Conservation (phyloP, 2,113 vertebrate species). For the Maccullochella peelii region DNA sequence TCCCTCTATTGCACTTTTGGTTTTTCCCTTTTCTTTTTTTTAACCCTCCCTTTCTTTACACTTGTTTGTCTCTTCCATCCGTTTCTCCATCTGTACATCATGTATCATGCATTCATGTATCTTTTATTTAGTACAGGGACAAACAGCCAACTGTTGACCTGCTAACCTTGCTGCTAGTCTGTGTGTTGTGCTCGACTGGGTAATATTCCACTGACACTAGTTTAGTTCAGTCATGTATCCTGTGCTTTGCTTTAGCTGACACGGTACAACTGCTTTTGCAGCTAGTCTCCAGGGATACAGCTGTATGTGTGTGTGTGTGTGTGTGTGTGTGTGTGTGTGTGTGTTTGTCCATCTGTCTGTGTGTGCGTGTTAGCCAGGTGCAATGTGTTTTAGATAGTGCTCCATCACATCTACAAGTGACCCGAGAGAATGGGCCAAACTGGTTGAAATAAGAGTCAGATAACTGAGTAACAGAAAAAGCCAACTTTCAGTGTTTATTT, state of each 20-base stretch:
- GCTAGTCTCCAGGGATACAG: background rate
- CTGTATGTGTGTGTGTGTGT: background rate
- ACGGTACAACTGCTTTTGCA: conserved; percentile 15
- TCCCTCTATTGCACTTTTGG: background rate
- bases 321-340: conserved; percentile 13
- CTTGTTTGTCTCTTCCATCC: background rate
- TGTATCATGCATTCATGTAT: conserved; percentile 17
- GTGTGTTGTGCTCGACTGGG: background rate
- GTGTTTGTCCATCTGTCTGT: conserved; percentile 1
- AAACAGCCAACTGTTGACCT: conserved; percentile 33
- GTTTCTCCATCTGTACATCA: background rate
- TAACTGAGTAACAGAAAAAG: background rate
- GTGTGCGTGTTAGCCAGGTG: conserved; percentile 21
- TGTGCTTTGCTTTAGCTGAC: conserved; percentile 40
- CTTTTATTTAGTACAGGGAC: conserved; percentile 1
- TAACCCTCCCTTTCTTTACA: background rate
- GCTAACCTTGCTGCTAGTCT: conserved; percentile 28
- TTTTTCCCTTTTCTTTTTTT: background rate
- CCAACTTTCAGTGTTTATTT: background rate
- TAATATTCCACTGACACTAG: conserved; percentile 37
- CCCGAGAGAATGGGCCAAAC: conserved; percentile 27
- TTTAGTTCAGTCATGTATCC: conserved; percentile 31
- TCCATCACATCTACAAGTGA: conserved; percentile 34
- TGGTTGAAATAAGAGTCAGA: conserved; percentile 48
- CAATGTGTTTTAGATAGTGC: conserved; percentile 9